These are phyloP conservation scores for Anguilla pacifica DNA, from an alignment of 2,797 vertebrate species.

Conservation along the genomic window DNA sequence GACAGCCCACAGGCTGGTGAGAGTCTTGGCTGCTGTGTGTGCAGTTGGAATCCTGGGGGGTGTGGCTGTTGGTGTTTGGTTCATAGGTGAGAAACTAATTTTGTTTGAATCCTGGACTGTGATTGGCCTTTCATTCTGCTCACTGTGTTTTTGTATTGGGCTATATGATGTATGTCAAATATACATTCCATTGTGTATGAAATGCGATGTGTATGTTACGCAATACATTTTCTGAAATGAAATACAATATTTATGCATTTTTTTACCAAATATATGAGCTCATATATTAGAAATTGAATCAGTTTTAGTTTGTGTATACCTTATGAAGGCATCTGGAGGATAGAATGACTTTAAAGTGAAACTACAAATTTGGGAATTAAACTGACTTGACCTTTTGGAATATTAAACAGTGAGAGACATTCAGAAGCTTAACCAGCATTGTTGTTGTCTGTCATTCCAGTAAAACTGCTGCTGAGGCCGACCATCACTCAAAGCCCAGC, in stretches of 20 bases:
- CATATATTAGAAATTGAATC: too few relatives aligned
- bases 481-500: constrained; percentile 70
- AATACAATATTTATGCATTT: background rate
- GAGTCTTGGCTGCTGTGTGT: constrained; percentile 70
- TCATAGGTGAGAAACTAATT: constrained; percentile 72
- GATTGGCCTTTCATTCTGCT: background rate
- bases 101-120: constrained; percentile 8
- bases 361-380: background rate
- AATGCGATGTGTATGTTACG: background rate
- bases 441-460: constrained; percentile 48
- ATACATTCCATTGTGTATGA: background rate
- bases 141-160: background rate
- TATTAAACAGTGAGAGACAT: background rate
- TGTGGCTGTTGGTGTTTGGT: constrained; percentile 76
- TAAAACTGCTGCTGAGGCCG: constrained; percentile 74
- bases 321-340: background rate
- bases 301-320: too few relatives aligned
- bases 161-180: background rate
- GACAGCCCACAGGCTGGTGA: constrained; percentile 66
- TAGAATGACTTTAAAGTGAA: background rate
- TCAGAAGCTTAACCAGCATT: background rate
- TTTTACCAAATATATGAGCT: background rate
- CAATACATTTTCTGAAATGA: background rate
- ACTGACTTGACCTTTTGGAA: background rate
- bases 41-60: constrained; percentile 75